Conservation (phyloP, 2,888 invertebrate species). For the Elegia similella region DNA sequence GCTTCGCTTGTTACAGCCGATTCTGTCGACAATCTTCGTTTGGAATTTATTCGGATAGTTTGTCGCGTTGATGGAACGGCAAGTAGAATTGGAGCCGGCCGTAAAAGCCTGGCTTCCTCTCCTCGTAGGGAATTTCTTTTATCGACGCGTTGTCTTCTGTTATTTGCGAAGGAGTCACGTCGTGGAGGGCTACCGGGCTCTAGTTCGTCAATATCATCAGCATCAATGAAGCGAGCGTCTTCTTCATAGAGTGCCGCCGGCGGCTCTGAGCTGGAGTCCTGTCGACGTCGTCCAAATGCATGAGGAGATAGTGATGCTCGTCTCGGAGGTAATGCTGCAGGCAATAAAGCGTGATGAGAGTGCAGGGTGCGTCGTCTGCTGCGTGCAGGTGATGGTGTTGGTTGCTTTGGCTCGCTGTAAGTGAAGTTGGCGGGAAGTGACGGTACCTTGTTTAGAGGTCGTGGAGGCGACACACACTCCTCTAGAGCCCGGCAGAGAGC, state of each 20-base stretch:
- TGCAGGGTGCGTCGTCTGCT: conserved; percentile 81
- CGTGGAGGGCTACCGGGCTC: conserved; percentile 72
- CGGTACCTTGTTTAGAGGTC: conserved; percentile 84
- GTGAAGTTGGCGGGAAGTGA: conserved; percentile 93
- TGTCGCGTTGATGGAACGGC: conserved; percentile 63
- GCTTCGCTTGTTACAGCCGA: conserved; percentile 51
- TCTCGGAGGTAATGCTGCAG: conserved; percentile 74
- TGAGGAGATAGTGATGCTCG: conserved; percentile 80
- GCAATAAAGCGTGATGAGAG: conserved; percentile 82
- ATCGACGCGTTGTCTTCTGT: conserved; percentile 69
- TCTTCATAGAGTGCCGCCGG: conserved; percentile 75
- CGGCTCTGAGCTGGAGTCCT: conserved; percentile 70
- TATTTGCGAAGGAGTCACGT: conserved; percentile 75
- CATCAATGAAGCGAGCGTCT: conserved; percentile 81
- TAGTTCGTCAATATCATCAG: conserved; percentile 78
- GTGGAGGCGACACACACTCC: conserved; percentile 75
- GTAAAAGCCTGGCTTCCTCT: conserved; percentile 68
- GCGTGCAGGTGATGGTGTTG: conserved; percentile 65
- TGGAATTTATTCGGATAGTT: conserved; percentile 49
- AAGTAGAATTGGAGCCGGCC: conserved; percentile 60
- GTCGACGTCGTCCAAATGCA: conserved; percentile 73
- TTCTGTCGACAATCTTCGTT: conserved; percentile 58
- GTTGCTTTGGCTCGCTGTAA: conserved; percentile 86
- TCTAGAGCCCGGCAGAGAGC: conserved; percentile 86
- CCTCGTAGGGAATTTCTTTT: conserved; percentile 70